These are phyloP conservation scores for Thymallus thymallus DNA, from an alignment of 2,113 vertebrate species.

Conservation along the genomic window DNA sequence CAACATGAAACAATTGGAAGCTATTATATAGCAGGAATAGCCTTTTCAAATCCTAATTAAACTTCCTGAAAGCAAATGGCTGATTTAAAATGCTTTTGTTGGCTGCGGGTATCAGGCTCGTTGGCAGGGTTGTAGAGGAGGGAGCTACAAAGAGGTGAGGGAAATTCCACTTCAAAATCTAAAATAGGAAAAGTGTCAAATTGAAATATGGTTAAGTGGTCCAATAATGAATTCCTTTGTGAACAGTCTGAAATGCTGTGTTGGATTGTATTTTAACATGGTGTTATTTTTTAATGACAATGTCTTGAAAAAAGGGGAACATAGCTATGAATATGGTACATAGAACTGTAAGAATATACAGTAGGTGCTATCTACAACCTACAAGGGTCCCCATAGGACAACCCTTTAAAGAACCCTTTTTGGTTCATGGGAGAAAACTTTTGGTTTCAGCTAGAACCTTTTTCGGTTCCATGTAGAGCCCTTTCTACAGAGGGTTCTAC, in stretches of 20 bases:
- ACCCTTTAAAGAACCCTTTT: too few species aligned
- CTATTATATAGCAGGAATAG: slow-evolving; percentile 94
- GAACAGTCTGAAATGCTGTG: slow-evolving; percentile 45
- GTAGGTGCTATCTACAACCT: too few species aligned
- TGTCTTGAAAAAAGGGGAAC: neutral
- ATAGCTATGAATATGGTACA: neutral
- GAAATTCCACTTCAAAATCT: slow-evolving; percentile 71
- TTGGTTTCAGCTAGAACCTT: too few species aligned
- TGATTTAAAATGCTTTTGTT: slow-evolving; percentile 91
- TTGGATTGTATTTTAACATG: slow-evolving; percentile 44
- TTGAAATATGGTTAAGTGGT: slow-evolving; percentile 67
- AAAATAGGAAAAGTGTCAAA: slow-evolving; percentile 71
- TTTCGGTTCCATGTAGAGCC: too few species aligned
- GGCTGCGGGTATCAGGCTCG: slow-evolving; percentile 78
- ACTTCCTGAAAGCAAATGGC: slow-evolving; percentile 88
- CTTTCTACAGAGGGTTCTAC: too few species aligned
- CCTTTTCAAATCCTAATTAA: slow-evolving; percentile 95
- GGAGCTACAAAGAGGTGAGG: slow-evolving; percentile 59
- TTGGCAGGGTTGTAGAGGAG: slow-evolving; percentile 77
- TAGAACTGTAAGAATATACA: too few species aligned
- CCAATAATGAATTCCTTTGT: slow-evolving; percentile 75
- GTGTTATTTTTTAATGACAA: slow-evolving; percentile 32
- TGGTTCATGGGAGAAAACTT: too few species aligned
- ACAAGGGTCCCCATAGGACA: too few species aligned
- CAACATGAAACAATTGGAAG: slow-evolving; percentile 97